Percentiles rank a stretch among this genome's conserved stretches.
Conservation (phyloP, 1,140 invertebrate genomes). For the Magallana ariakensis region DNA sequence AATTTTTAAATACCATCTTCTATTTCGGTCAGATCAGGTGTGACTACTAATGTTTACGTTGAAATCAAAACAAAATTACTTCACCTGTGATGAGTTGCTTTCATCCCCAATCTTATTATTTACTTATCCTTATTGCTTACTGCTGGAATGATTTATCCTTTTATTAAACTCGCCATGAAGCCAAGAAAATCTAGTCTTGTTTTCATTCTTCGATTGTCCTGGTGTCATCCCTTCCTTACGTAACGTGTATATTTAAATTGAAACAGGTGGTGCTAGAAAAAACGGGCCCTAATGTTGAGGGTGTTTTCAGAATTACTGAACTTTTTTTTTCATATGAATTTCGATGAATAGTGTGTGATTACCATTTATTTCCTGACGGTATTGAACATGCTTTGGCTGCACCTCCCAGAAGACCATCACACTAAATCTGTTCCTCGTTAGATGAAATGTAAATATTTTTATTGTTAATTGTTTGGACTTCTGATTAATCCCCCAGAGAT, state of each 20-base stretch:
- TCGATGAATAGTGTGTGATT: too few species aligned
- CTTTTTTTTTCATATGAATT: too few species aligned
- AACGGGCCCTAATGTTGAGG: too few species aligned
- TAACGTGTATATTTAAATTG: background rate
- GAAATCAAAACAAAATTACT: constrained; percentile 26
- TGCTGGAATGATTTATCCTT: background rate
- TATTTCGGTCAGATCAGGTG: constrained; percentile 5
- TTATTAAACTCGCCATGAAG: constrained; percentile 14
- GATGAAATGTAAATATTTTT: constrained; percentile 17
- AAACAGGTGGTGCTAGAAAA: background rate
- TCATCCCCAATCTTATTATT: background rate
- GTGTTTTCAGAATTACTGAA: too few species aligned
- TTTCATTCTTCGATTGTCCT: background rate
- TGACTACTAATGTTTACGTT: background rate
- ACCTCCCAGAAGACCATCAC: background rate
- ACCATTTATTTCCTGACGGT: too few species aligned
- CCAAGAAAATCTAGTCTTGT: constrained; percentile 4
- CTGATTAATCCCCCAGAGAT: constrained; percentile 3
- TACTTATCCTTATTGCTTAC: constrained; percentile 18
- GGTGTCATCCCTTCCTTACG: background rate
- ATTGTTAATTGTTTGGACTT: constrained; percentile 23
- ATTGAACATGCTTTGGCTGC: background rate
- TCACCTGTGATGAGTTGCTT: background rate
- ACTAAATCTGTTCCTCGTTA: constrained; percentile 14
- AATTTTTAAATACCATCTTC: background rate